A percentile compares a stretch with the other conserved stretches of the same genome.
phyloP scores from a whole-genome alignment of 2,113 vertebrate genomes.

The Hiodon alosoides region DNA sequence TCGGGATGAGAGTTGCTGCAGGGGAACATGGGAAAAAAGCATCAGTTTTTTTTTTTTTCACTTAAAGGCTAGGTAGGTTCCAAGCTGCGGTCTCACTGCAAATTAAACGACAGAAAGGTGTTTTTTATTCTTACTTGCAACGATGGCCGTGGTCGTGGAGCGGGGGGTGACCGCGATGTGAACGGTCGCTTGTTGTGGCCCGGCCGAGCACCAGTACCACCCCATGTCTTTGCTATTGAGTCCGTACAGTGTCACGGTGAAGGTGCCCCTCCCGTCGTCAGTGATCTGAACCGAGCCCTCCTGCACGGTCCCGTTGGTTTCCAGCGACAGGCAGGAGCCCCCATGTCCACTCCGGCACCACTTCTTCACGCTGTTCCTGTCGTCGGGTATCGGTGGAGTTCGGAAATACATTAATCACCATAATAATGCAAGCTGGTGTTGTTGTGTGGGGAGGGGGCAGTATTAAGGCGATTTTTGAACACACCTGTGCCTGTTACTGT shows the following conservation, averaged over 20 bases:
- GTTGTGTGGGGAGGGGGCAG: no score
- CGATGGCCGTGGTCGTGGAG: not conserved
- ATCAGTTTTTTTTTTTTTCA: not conserved
- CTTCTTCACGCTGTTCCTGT: slow-evolving; percentile 56
- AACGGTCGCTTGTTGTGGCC: not conserved
- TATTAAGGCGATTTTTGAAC: no score
- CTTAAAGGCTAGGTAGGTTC: not conserved
- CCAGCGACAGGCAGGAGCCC: slow-evolving; percentile 49
- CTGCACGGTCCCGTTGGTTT: slow-evolving; percentile 41
- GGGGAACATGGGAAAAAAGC: no score
- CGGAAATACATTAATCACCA: slow-evolving; percentile 16
- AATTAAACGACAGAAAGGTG: not conserved
- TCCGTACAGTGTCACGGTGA: not conserved
- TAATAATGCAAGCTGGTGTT: not conserved
- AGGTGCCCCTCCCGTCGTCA: slow-evolving; percentile 38
- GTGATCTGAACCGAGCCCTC: slow-evolving; percentile 48
- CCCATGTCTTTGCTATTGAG: not conserved
- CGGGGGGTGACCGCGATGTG: not conserved
- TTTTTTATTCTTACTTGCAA: not conserved
- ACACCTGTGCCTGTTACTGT: slow-evolving; percentile 61
- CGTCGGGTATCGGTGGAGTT: not conserved
- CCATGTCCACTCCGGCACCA: slow-evolving; percentile 61
- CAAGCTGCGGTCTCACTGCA: not conserved
- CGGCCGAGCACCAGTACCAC: slow-evolving; percentile 7
- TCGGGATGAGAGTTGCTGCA: no score